Percentiles rank a stretch among this genome's conserved stretches.
These are phyloP conservation scores for Cisticola juncidis DNA, from an alignment of 2,113 vertebrate species.

Conservation along the genomic window DNA sequence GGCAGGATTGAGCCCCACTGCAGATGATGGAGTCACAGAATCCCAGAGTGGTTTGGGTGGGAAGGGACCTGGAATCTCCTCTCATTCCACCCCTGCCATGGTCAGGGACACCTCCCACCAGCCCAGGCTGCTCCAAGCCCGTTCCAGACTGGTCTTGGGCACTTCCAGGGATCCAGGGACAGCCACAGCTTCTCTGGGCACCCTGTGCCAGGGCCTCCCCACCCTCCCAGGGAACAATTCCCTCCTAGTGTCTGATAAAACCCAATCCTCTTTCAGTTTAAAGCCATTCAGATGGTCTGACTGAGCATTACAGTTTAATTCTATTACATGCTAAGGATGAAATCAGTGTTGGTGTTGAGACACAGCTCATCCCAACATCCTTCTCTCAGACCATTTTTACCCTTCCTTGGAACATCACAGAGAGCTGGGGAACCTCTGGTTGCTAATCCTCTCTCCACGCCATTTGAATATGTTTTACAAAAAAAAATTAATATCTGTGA, in stretches of 20 bases:
- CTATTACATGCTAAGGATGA: background rate
- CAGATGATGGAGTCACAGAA: background rate
- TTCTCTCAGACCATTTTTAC: background rate
- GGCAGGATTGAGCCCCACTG: background rate
- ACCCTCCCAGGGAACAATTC: background rate
- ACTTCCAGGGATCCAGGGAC: background rate
- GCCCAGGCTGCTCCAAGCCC: fast-evolving
- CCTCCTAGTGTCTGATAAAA: background rate
- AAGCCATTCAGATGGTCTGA: background rate
- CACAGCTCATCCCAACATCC: background rate
- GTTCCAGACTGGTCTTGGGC: fast-evolving
- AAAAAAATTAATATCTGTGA: background rate
- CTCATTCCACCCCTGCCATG: background rate
- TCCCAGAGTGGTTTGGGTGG: background rate
- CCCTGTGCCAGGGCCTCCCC: background rate
- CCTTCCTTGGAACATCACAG: background rate
- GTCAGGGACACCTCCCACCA: fast-evolving
- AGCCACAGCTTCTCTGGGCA: background rate
- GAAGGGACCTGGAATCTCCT: background rate
- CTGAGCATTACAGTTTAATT: background rate
- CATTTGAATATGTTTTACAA: background rate
- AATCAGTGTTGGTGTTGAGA: background rate
- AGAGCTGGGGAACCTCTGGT: background rate
- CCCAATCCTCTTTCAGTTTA: background rate
- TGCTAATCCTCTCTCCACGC: background rate